Evolutionary conservation across 2,888 invertebrate genomes (phyloP), one percentile per base, ranked within the genome.

Genomic region (Nematopogon swammerdamellus): DNA sequence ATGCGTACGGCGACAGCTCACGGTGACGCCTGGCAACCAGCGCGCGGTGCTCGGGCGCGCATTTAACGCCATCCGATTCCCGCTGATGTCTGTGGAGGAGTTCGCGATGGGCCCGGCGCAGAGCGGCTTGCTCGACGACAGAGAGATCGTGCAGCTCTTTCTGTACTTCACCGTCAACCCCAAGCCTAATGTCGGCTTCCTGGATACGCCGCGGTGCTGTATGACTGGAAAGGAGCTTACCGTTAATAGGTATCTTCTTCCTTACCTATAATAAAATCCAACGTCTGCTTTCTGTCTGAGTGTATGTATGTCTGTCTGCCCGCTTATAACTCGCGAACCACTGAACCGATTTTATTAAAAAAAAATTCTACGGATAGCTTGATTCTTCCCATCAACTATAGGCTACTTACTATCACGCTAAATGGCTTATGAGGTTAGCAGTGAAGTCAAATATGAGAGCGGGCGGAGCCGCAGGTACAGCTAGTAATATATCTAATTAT

Each of bases 11-110:
- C 81, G 85, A 25, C 85, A 86, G 56, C 60, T 88, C 17, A 82
- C 86, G 0, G 79, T 85, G 1, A 85, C 82, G 1, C 82, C 88
- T 0, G 83, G 83, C 53, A 88, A 89, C 67, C 88, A 89, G 61
- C 72, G 91, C 53, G 68, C 73, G 51, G 86, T 89, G 1, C 70
- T 92, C 0, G 89, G 89, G 0, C 65, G 83, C 48, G 88, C 90
- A 0, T 81, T 92, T 56, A 82, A 84, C 36, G 81, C 91, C 1
- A 87, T 93, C 49, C 75, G 92, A 19, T 92, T 92, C 64, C 92
- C 92, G 0, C 69, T 92, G 18, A 93, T 93, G 92, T 87, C 88
- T 0, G 86, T 91, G 1, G 91, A 92, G 64, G 92, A 93, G 65
- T 93, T 93, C 66, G 91, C 91, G 0, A 82, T 84, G 65, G 89